These are phyloP conservation scores for Sesia apiformis DNA, from an alignment of 2,888 invertebrate species.

Conservation along the genomic window DNA sequence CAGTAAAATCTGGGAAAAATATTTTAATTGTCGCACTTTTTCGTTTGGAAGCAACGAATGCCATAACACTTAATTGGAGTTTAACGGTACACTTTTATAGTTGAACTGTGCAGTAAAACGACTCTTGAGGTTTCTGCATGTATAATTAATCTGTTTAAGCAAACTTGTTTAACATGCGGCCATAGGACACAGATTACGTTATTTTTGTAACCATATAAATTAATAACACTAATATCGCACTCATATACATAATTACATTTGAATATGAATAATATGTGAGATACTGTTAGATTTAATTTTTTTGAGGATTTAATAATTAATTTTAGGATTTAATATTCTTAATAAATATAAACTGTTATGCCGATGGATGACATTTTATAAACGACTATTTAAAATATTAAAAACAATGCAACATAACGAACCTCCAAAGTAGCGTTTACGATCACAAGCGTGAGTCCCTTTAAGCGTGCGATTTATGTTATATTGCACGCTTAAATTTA, in stretches of 20 bases:
- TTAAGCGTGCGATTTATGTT: no score
- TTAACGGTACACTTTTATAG: neutral
- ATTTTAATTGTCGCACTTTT: neutral
- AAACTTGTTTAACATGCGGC: constrained; percentile 1
- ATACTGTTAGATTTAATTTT: no score
- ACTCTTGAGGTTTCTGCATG: neutral
- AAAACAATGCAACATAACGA: no score
- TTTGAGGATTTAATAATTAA: no score
- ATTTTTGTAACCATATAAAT: neutral
- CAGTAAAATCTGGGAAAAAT: neutral
- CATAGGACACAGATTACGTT: neutral
- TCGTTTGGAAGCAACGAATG: neutral
- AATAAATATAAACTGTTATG: no score
- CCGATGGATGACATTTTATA: no score
- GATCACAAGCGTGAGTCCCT: no score
- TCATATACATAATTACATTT: neutral
- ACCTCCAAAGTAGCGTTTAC: no score
- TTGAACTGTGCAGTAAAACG: neutral
- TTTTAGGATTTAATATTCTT: no score
- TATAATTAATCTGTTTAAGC: constrained; percentile 5
- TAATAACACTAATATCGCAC: neutral
- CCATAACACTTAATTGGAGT: neutral
- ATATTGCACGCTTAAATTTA: no score
- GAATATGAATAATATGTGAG: no score
- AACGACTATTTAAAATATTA: no score